Evolutionary conservation across 2,888 invertebrate genomes (phyloP), one percentile per base, ranked within the genome.

Genomic region (Metalampra italica): DNA sequence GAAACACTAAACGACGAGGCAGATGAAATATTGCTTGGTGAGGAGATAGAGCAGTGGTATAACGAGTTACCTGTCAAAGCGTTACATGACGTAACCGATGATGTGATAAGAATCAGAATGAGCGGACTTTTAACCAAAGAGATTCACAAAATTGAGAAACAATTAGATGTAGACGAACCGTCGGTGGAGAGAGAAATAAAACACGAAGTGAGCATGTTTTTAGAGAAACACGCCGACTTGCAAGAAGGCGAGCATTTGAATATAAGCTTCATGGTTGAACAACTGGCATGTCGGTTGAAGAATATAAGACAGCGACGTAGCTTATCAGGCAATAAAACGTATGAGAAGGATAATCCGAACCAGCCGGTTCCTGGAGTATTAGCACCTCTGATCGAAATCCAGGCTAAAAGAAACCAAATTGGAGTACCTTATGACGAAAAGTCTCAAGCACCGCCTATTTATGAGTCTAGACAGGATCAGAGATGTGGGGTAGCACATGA

Each of bases 11-110:
- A 57, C 56, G 65, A 74, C 41, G 82, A 83, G 68, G 76, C 72
- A 0, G 71, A 78, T 52, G 73, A 76, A 55, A 75, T 84, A 43
- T 50, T 78, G 14, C 48, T 83, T 13, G 68, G 66, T 7, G 49
- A 67, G 0, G 85, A 84, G 60, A 63, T 85, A 11, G 71, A 78
- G 15, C 59, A 71, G 41, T 80, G 79, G 78, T 73, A 73, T 50
- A 62, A 57, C 22, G 65, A 67, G 45, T 59, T 81, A 36, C 76
- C 76, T 7, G 51, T 68, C 0, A 36, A 47, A 11, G 53, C 60
- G 32, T 52, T 60, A 32, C 39, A 53, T 30, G 64, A 65, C 29
- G 56, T 58, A 34, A 46, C 51, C 29, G 65, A 72, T 30, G 55
- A 54, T 9, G 46, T 59, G 15, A 49, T 71, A 9, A 59, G 65